These are phyloP conservation scores for Chondrilla cf. caribensis DNA, from an alignment of 37 sponge, comb jelly and placozoan species.

Conservation along the genomic window DNA sequence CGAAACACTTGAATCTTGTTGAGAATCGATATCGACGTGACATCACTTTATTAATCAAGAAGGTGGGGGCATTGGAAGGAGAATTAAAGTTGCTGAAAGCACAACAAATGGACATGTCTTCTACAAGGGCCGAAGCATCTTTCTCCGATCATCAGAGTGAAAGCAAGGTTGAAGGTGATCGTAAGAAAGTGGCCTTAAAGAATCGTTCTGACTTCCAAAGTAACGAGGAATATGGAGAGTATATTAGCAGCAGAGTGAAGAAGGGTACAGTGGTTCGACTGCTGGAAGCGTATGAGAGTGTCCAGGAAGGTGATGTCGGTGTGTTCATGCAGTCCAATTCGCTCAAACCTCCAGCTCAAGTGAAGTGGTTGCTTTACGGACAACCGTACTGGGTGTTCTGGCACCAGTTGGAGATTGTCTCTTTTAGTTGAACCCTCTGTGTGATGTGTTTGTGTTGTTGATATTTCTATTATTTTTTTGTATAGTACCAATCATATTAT, in stretches of 20 bases:
- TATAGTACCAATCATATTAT: no score
- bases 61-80: neutral
- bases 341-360: constrained; percentile 17
- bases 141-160: neutral
- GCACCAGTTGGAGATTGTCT: constrained; percentile 9
- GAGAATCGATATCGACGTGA: neutral
- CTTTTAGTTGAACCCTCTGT: neutral
- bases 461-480: no score
- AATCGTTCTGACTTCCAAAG: neutral
- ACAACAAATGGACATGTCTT: neutral
- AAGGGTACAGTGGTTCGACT: constrained; percentile 1
- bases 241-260: neutral
- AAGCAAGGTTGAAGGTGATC: neutral
- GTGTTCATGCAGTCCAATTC: constrained; percentile 14
- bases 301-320: constrained; percentile 18
- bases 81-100: neutral
- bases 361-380: constrained; percentile 22
- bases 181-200: neutral
- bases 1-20: neutral
- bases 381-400: constrained; percentile 22
- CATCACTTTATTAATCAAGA: neutral
- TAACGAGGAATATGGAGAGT: neutral
- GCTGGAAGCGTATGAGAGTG: neutral
- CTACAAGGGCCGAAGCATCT: no score
- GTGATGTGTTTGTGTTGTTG: no score